Evolutionary conservation across 2,888 invertebrate genomes (phyloP), one percentile per base, ranked within the genome.

Genomic region (Hirtodrosophila duncani): DNA sequence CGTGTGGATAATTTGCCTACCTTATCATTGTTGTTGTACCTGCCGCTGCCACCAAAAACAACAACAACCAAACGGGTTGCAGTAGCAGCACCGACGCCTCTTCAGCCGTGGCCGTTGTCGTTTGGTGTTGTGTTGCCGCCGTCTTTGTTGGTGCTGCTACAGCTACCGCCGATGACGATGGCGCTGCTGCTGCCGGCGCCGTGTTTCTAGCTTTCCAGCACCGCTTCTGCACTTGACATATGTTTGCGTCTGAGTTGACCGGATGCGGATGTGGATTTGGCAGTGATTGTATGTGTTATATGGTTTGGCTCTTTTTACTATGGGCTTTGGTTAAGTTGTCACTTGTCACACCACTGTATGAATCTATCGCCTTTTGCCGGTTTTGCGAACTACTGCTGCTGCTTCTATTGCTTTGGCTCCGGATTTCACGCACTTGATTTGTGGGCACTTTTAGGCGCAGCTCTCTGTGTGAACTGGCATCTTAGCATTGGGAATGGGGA

Each of bases 191-290:
- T 16, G 36, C 29, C 9, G 43, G 17, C 45, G 49, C 46, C 46
- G 50, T 48, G 58, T 42, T 51, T 41, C 48, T 50, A 48, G 31
- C 39, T 52, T 59, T 45, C 43, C 63, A 43, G 63, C 52, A 43
- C 42, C 48, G 39, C 18, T 30, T 37, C 60, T 51, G 57, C 68
- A 67, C 75, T 81, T 74, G 70, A 43, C 81, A 74, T 81, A 75
- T 64, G 74, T 66, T 43, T 10, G 45, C 43, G 23, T 36, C 34
- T 8, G 29, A 16, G 14, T 14, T 21, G 4, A 7, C 8, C 11
- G 23, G 16, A 37, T n/a, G 8, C 11, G 7, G 9, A 10, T 10
- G 37, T 50, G 49, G 50, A 49, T 27, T 21, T 17, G 27, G 1
- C 26, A 20, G 50, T 31, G 27, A 34, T 27, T 13, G 30, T 37